These are phyloP conservation scores for Eugnorisma glareosa DNA, from an alignment of 2,888 invertebrate genomes.

Conservation along the genomic window DNA sequence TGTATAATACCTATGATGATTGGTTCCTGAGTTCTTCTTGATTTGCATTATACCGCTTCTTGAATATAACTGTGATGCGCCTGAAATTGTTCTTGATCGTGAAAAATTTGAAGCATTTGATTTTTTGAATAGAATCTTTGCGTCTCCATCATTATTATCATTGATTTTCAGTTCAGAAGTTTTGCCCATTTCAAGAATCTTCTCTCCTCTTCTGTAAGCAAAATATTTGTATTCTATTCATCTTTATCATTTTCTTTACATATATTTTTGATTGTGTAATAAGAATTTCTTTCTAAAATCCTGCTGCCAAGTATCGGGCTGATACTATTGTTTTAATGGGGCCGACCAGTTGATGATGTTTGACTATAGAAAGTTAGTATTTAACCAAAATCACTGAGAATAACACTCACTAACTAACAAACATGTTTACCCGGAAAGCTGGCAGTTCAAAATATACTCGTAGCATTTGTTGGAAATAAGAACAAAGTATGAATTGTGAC, in stretches of 20 bases:
- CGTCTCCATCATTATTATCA: constrained; percentile 63
- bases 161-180: constrained; percentile 57
- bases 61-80: constrained; percentile 72
- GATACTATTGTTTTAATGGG: neutral
- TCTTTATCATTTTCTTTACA: constrained; percentile 65
- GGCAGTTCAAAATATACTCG: neutral
- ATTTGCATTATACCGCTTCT: constrained; percentile 72
- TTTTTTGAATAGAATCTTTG: constrained; percentile 79
- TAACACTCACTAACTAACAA: neutral
- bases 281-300: constrained; percentile 11
- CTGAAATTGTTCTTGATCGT: constrained; percentile 78
- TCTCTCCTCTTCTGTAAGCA: constrained; percentile 82
- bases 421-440: neutral
- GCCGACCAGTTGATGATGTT: neutral
- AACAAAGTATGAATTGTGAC: neutral
- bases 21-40: constrained; percentile 72
- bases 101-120: constrained; percentile 74
- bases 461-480: neutral
- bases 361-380: neutral
- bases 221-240: constrained; percentile 84
- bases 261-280: constrained; percentile 31
- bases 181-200: constrained; percentile 75
- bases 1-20: constrained; percentile 66
- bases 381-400: neutral
- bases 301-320: constrained; percentile 1